Percentiles rank a stretch among this genome's conserved stretches.
Conservation (phyloP, 37 sponge, comb jelly and placozoan species). For the Diacarnus erythraeanus region DNA sequence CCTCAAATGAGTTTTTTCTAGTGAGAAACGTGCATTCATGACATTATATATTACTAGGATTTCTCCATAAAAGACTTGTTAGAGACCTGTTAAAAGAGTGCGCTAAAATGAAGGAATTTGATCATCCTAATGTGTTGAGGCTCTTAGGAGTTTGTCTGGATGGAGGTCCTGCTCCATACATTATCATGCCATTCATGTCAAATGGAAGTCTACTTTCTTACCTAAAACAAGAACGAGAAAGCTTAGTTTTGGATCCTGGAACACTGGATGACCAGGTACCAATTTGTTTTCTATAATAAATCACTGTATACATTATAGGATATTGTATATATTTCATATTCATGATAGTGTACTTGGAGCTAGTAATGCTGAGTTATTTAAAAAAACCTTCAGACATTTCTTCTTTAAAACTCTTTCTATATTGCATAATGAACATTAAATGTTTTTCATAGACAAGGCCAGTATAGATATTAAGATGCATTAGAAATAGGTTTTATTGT, state of each 20-base stretch:
- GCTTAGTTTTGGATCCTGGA: neutral
- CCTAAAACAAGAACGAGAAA: neutral
- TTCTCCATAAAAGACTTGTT: neutral
- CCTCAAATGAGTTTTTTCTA: neutral
- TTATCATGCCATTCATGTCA: constrained; percentile 4
- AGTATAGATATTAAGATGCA: too few species aligned
- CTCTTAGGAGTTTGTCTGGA: constrained; percentile 2
- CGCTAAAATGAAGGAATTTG: constrained; percentile 5
- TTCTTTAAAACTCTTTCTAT: too few species aligned
- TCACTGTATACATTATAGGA: too few species aligned
- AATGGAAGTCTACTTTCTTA: constrained; percentile 11
- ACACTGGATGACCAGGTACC: neutral
- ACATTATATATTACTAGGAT: neutral
- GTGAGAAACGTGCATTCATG: too few species aligned
- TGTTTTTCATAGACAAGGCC: too few species aligned
- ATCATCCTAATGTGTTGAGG: neutral
- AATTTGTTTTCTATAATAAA: too few species aligned
- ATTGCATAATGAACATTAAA: too few species aligned
- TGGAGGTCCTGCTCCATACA: constrained; percentile 4
- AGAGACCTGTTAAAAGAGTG: neutral
- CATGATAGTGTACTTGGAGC: too few species aligned
- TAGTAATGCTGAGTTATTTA: too few species aligned
- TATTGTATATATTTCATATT: too few species aligned
- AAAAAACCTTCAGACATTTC: too few species aligned
- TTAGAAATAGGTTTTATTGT: too few species aligned